Conservation (phyloP, 2,888 invertebrate species). For the Metalampra italica region DNA sequence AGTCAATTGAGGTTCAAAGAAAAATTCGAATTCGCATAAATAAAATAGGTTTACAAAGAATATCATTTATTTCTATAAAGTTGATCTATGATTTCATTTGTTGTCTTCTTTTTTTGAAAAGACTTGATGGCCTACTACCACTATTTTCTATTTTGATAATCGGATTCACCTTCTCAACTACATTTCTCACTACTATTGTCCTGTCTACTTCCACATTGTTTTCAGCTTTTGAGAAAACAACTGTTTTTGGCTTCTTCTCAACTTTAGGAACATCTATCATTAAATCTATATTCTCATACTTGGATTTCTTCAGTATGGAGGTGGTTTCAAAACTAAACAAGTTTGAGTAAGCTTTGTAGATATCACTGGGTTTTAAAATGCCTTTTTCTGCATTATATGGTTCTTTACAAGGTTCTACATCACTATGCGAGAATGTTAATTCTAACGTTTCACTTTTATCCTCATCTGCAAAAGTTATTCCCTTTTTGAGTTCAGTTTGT, state of each 20-base stretch:
- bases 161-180: conserved; percentile 42
- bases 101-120: conserved; percentile 62
- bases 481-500: conserved; percentile 31
- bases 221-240: conserved; percentile 10
- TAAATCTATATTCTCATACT: conserved; percentile 28
- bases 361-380: conserved; percentile 64
- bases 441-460: conserved; percentile 55
- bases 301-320: conserved; percentile 64
- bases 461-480: conserved; percentile 63
- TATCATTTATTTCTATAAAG: background rate
- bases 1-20: too few species aligned
- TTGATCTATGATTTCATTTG: conserved; percentile 22
- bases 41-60: background rate
- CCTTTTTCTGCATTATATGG: conserved; percentile 44
- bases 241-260: conserved; percentile 2
- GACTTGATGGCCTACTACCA: conserved; percentile 50
- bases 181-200: conserved; percentile 53
- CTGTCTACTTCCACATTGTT: conserved; percentile 18
- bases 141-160: conserved; percentile 23
- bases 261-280: conserved; percentile 6
- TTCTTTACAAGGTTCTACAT: conserved; percentile 30
- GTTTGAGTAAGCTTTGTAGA: conserved; percentile 50
- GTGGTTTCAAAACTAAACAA: conserved; percentile 39
- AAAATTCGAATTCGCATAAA: too few species aligned
- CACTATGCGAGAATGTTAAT: conserved; percentile 55